Evolutionary conservation across 2,113 vertebrate genomes (phyloP), one percentile per base, ranked within the genome.

Genomic region (Ceuthmochares aereus): DNA sequence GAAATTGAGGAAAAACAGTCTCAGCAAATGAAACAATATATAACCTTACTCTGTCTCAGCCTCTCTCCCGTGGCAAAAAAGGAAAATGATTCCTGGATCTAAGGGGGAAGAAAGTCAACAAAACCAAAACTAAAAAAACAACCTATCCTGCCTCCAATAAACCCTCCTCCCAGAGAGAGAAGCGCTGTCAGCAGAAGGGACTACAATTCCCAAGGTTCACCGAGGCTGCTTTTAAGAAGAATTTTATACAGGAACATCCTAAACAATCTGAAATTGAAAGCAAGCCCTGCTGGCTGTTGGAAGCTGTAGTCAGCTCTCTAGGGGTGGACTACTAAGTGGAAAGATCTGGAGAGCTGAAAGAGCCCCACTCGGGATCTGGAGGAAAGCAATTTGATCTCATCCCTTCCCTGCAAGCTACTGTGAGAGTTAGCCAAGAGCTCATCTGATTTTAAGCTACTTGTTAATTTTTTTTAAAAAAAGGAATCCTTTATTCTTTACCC

Each of bases 161-260:
- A 54, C 10, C 21, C 87, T 76, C 32, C n/a, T 72, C 37, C 58
- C 47, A 30, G 75, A 42, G 32, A 59, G 37, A n/a, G 32, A 40
- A 77, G 40, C 4, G 32, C 70, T 27, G 8, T 12, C 19, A 76
- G 12, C n/a, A 56, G 47, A 83, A 26, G 2, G 36, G 49, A 95
- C 92, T 96, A 96, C 96, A 95, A 70, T 45, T 95, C 95, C 95
- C 95, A 84, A 34, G 0, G 7, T 67, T 90, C 95, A 49, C 72
- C 6, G 63, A 92, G 79, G 64, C 23, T 40, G 63, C 72, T 62
- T 68, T 70, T 29, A 64, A 59, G 36, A 45, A 27, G 45, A 83
- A 26, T 20, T 63, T 74, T 80, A 75, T 72, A 85, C 68, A 27
- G 78, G 79, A 88, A 52, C 82, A 74, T 16, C 18, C 56, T 37